Evolutionary conservation across 2,888 invertebrate genomes (phyloP).

Genomic region (Sinhomidia bicolor): DNA sequence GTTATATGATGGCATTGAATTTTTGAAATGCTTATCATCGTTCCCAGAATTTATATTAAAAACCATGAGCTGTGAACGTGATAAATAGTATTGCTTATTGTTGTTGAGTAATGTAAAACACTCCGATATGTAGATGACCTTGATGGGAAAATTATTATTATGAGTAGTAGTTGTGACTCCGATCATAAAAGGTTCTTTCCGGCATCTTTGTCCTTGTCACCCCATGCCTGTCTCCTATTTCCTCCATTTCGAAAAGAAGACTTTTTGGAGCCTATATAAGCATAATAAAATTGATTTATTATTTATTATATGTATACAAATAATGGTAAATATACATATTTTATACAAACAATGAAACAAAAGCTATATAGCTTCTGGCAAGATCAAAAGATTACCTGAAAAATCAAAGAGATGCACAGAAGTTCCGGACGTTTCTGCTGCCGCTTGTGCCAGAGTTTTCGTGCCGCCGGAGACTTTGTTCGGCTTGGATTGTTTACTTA

Average conservation of each 20-base stretch:
- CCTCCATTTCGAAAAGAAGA: slow-evolving; percentile 41
- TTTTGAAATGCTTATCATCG: too few species aligned
- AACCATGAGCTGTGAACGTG: too few species aligned
- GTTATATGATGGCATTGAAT: too few species aligned
- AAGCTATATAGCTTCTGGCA: background rate
- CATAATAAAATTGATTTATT: background rate
- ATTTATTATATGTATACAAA: background rate
- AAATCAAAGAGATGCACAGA: slow-evolving; percentile 66
- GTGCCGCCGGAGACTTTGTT: slow-evolving; percentile 39
- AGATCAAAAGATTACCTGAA: slow-evolving; percentile 37
- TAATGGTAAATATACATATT: too few species aligned
- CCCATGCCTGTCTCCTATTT: slow-evolving; percentile 65
- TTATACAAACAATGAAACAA: background rate
- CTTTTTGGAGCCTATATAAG: slow-evolving; percentile 36
- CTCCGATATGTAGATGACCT: too few species aligned
- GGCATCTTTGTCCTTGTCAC: slow-evolving; percentile 61
- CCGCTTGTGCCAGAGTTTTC: background rate
- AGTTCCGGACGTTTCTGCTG: background rate
- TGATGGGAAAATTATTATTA: too few species aligned
- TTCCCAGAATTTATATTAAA: too few species aligned
- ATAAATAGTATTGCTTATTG: too few species aligned
- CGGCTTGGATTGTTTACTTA: slow-evolving; percentile 57
- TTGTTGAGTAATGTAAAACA: too few species aligned
- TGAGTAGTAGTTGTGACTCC: too few species aligned
- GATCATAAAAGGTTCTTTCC: slow-evolving; percentile 62